Conservation (phyloP, 2,113 vertebrate genomes). For the Oophaga pumilio region DNA sequence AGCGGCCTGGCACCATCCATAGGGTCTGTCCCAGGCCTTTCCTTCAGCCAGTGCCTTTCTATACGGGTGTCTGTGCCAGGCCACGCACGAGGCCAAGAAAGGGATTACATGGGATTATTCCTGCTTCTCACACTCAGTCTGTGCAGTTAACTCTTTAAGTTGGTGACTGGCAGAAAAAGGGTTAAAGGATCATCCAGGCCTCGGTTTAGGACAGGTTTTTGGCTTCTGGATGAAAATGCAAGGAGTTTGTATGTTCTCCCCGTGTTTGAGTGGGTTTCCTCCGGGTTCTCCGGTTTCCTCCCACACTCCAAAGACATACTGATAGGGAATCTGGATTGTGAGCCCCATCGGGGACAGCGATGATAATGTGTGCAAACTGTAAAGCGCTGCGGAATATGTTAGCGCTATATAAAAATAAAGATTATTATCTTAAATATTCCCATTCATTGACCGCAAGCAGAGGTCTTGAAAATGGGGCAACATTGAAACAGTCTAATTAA, state of each 20-base stretch:
- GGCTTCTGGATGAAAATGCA: too few relatives aligned
- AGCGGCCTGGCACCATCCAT: not conserved
- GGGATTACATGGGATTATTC: slow-evolving; percentile 8
- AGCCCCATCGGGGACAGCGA: too few relatives aligned
- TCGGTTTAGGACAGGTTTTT: too few relatives aligned
- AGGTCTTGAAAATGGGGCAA: not conserved
- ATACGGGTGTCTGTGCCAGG: not conserved
- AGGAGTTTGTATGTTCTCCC: too few relatives aligned
- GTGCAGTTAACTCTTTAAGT: not conserved
- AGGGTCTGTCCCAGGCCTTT: not conserved
- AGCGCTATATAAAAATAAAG: too few relatives aligned
- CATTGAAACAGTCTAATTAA: not conserved
- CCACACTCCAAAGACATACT: too few relatives aligned
- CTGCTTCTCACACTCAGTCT: not conserved
- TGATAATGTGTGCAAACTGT: too few relatives aligned
- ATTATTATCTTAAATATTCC: too few relatives aligned
- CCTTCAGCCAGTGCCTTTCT: not conserved
- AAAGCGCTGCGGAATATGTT: too few relatives aligned
- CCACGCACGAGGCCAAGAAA: not conserved
- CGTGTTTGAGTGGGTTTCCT: too few relatives aligned
- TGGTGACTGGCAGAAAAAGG: not conserved
- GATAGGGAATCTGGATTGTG: too few relatives aligned
- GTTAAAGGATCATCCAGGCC: not conserved
- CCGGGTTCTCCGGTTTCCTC: too few relatives aligned
- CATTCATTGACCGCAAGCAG: not conserved